Percentiles rank a stretch among this genome's conserved stretches.
phyloP scores from a whole-genome alignment of 2,888 invertebrate species.

The Parasteatoda lunata region DNA sequence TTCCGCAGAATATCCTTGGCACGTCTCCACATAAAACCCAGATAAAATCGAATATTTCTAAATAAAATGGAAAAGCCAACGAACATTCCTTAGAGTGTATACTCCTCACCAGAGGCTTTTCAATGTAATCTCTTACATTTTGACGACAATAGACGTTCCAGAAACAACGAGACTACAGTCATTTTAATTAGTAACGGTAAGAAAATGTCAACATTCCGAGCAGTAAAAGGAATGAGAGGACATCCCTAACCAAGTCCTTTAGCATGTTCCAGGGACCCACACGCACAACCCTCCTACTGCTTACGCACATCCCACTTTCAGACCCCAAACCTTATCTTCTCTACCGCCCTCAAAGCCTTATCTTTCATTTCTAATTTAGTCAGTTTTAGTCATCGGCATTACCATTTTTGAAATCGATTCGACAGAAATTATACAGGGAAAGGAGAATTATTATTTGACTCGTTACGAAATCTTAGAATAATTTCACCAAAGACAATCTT shows the following conservation, averaged over 20 bases:
- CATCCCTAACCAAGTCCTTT: background rate
- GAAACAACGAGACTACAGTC: constrained; percentile 1
- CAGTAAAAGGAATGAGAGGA: background rate
- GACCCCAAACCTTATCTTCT: background rate
- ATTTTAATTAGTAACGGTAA: constrained; percentile 51
- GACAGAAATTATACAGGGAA: constrained; percentile 2
- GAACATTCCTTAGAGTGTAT: background rate
- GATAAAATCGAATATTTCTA: background rate
- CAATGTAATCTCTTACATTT: constrained; percentile 10
- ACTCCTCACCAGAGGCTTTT: background rate
- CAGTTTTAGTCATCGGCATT: constrained; percentile 8
- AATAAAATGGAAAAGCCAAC: background rate
- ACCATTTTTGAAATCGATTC: constrained; percentile 38
- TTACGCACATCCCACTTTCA: background rate
- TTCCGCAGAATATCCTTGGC: too few species aligned
- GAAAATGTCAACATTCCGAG: constrained; percentile 40
- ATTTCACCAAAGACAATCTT: constrained; percentile 9
- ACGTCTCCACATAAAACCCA: too few species aligned
- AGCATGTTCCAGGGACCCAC: background rate
- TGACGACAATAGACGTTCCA: constrained; percentile 13
- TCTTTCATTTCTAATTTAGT: constrained; percentile 27
- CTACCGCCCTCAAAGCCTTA: background rate
- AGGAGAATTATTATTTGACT: background rate
- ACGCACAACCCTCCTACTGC: background rate
- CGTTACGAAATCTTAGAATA: constrained; percentile 10